Percentiles rank a stretch among this genome's conserved stretches.
These are phyloP conservation scores for Uropetala carovei DNA, from an alignment of 2,888 invertebrate species.

Conservation along the genomic window DNA sequence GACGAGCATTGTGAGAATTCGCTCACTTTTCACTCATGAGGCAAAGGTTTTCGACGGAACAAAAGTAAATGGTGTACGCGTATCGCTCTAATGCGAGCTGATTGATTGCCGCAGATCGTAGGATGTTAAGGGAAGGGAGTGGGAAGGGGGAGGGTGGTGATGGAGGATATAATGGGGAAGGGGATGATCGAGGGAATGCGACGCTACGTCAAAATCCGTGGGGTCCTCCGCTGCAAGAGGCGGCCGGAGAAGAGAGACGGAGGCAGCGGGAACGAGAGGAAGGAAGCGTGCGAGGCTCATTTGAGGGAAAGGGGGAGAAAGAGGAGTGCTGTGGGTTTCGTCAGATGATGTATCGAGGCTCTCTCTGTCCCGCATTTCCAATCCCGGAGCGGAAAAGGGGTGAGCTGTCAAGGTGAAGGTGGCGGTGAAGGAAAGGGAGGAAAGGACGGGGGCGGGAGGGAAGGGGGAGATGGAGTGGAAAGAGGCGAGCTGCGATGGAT, in stretches of 20 bases:
- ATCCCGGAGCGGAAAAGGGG: conserved; percentile 35
- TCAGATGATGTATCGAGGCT: conserved; percentile 36
- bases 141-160: neutral
- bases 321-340: neutral
- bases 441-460: neutral
- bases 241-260: conserved; percentile 8
- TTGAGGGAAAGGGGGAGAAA: neutral
- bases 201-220: conserved; percentile 1
- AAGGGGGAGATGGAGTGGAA: neutral
- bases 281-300: neutral
- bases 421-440: conserved; percentile 16
- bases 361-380: conserved; percentile 28
- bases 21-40: no score
- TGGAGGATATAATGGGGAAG: conserved; percentile 34
- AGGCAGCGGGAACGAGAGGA: neutral
- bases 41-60: no score
- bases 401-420: conserved; percentile 19
- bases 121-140: neutral
- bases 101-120: conserved; percentile 30
- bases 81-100: conserved; percentile 45
- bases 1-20: no score
- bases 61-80: conserved; percentile 3
- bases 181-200: conserved; percentile 24
- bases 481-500: neutral
- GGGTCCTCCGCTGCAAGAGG: neutral